Base-by-base conservation (phyloP, 2,888 invertebrate genomes). In the Vannuccia rotundouncinata region DNA sequence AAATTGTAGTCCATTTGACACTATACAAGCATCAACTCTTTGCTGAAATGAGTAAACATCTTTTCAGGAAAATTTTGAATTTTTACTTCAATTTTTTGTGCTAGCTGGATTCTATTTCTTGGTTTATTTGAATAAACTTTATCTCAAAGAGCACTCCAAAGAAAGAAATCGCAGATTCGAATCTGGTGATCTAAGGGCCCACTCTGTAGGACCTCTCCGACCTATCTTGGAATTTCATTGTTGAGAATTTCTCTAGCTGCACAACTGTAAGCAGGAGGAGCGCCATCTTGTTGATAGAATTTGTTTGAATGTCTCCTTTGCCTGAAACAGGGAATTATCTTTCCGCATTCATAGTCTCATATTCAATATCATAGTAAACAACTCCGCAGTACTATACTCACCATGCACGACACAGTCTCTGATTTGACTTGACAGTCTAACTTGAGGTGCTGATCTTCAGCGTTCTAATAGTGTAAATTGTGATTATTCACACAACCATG, bases 131-230 rank as follows among this genome's bases (percentile, higher is more conserved):
- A n/a, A n/a, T n/a, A n/a, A n/a, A n/a, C n/a, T n/a, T n/a, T n/a
- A n/a, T n/a, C n/a, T n/a, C n/a, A n/a, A n/a, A n/a, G n/a, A n/a
- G n/a, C n/a, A n/a, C n/a, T n/a, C 66, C 66, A 66, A 66, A 66
- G 66, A 66, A 66, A 66, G 5, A 66, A 66, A 66, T 66, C 66
- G 25, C 66, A 66, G 2, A 66, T 17, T 66, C 66, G 25, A 66
- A 66, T 66, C 66, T 22, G 66, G 66, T 22, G 66, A 66, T 22
- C 22, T 66, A n/a, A 27, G 45, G 45, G 45, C 13, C 17, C 66
- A 66, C 66, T 66, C 66, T 66, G 22, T 66, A 45, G 45, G 45
- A 45, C 45, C 45, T 45, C 45, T 45, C 45, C 17, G 45, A 45
- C 45, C 45, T 45, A 45, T 45, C 17, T 17, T 10, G 17, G 10